These are phyloP conservation scores for Panagrolaimus sp. DNA, from an alignment of 1,140 invertebrate genomes.

Conservation along the genomic window DNA sequence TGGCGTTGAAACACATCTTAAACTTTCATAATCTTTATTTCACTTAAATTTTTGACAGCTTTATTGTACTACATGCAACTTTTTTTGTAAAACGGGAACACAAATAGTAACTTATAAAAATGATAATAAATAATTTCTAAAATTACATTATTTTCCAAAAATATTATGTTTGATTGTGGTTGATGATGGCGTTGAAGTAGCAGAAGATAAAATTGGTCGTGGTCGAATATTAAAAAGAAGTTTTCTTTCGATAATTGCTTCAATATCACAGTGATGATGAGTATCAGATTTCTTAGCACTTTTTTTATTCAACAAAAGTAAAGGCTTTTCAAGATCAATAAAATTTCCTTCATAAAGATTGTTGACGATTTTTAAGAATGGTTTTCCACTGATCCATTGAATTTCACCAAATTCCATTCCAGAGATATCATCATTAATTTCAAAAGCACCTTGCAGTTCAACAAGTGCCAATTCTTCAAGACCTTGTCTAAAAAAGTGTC, in stretches of 20 bases:
- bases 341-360: not conserved
- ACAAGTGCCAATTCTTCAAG: not conserved
- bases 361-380: not conserved
- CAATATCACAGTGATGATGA: not conserved
- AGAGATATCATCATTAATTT: not conserved
- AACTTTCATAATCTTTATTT: too few relatives aligned
- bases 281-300: not conserved
- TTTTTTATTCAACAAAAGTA: not conserved
- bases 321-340: not conserved
- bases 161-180: not conserved
- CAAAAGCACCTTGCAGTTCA: not conserved
- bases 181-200: not conserved
- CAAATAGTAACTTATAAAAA: too few relatives aligned
- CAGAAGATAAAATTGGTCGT: not conserved
- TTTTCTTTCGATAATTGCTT: slow-evolving; percentile 5
- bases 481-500: not conserved
- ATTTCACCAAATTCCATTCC: not conserved
- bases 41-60: too few relatives aligned
- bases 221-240: not conserved
- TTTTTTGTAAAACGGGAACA: too few relatives aligned
- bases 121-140: too few relatives aligned
- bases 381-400: not conserved
- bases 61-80: too few relatives aligned
- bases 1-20: not conserved
- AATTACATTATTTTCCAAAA: not conserved